phyloP scores from a whole-genome alignment of 2,797 vertebrate species.

The Astyanax mexicanus region DNA sequence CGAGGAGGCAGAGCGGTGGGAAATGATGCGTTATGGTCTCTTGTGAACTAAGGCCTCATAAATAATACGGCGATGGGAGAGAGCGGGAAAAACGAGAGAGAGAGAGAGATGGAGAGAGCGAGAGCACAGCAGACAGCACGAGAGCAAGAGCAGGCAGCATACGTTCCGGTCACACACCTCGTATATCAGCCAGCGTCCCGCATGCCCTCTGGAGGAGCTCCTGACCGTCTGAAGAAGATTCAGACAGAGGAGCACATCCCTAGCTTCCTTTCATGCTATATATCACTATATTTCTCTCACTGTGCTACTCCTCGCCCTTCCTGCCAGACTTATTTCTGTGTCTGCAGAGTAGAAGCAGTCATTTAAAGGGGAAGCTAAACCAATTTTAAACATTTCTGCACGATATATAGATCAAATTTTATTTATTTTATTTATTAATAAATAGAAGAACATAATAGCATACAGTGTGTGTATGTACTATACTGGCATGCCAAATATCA shows the following conservation, averaged over 20 bases:
- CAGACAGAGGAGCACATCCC: conserved; percentile 2
- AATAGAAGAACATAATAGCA: no score
- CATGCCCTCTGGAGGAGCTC: conserved; percentile 29
- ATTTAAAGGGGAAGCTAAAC: not conserved
- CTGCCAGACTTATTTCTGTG: conserved; percentile 6
- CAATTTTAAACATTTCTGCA: no score
- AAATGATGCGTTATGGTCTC: conserved; percentile 48
- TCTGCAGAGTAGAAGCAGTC: not conserved
- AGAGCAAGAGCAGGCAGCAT: conserved; percentile 32
- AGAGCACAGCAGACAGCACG: not conserved
- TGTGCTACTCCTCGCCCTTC: not conserved
- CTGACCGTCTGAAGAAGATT: conserved; percentile 2
- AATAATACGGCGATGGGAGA: conserved; percentile 29
- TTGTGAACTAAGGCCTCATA: conserved; percentile 46
- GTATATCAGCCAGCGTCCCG: conserved; percentile 26
- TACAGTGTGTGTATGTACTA: no score
- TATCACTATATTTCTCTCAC: not conserved
- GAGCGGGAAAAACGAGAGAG: no score
- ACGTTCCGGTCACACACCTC: conserved; percentile 30
- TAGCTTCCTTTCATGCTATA: conserved; percentile 4
- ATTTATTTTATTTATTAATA: no score
- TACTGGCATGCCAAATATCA: no score
- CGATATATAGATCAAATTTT: no score
- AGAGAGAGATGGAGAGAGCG: not conserved
- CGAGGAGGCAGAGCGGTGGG: conserved; percentile 20